Base-by-base conservation (phyloP, 2,113 vertebrate genomes). In the Marmota flaviventris region DNA sequence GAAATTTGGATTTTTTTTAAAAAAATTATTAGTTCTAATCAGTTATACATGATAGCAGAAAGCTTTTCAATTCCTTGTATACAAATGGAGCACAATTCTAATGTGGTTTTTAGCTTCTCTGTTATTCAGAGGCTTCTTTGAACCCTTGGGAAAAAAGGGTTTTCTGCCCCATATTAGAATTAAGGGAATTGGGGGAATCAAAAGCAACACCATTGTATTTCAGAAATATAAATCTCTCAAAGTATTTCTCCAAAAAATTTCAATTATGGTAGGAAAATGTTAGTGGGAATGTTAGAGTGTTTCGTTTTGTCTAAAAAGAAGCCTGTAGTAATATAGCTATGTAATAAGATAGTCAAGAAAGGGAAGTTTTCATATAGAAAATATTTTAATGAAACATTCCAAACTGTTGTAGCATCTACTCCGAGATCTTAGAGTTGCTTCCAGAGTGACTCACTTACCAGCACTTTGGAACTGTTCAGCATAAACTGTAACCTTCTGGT, bases 281-380 rank as follows among this genome's bases (percentile, higher is more conserved):
- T 82, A n/a, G 56, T 79, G 79, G 79, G n/a, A 85, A 95, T 87
- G 39, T 29, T 39, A 82, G 32, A 63, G 39, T 22, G 37, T 70
- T 84, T 94, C 22, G 8, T 39, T 69, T 95, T 93, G 69, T n/a
- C 81, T 81, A 61, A 87, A 81, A 96, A n/a, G 61, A 85, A 51
- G 16, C 10, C 65, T 77, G 58, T 12, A 69, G 51, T 37, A 51
- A 82, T 67, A 67, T 2, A 92, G 39, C 77, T 61, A 16, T 53
- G 53, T 48, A 82, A 82, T 63, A 76, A 76, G n/a, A 73, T 73
- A 95, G 69, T 65, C 22, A 85, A 87, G 85, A 83, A 96, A 77
- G 91, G 63, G 39, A 79, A 25, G 8, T 85, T 90, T 85, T 85
- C 45, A 69, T 58, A 48, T 25, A 65, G 93, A 83, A 94, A 92